phyloP scores from a whole-genome alignment of 2,113 vertebrate genomes.

The Callionymus lyra region DNA sequence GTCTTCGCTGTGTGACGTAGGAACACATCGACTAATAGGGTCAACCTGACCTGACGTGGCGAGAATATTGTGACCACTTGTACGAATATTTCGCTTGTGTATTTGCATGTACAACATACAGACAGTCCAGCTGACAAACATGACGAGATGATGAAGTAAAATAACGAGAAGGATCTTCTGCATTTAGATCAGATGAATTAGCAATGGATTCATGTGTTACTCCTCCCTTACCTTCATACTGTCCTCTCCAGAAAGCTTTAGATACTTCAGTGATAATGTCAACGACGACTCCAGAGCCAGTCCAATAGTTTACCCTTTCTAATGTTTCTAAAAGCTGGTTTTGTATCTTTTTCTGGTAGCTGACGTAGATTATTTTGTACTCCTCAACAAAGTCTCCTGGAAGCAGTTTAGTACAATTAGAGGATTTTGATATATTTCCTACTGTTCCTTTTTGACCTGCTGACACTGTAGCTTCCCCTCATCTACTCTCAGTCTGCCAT shows the following conservation, averaged over 20 bases:
- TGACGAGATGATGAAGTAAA: no score
- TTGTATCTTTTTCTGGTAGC: conserved; percentile 53
- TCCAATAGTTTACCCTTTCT: conserved; percentile 43
- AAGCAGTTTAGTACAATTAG: conserved; percentile 6
- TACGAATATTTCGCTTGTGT: no score
- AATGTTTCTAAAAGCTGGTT: conserved; percentile 53
- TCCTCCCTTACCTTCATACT: conserved; percentile 6
- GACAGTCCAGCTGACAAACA: no score
- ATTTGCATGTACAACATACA: no score
- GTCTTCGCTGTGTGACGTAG: no score
- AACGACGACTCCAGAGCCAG: conserved; percentile 14
- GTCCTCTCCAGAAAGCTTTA: neutral
- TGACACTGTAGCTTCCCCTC: conserved; percentile 4
- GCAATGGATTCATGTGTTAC: neutral
- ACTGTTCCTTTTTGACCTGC: conserved; percentile 6
- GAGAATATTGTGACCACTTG: no score
- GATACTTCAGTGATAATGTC: conserved; percentile 2
- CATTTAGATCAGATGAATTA: conserved; percentile 18
- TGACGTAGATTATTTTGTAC: conserved; percentile 41
- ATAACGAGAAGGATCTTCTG: no score
- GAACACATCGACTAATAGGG: no score
- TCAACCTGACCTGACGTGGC: no score
- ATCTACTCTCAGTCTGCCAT: no score
- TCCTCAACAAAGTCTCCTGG: conserved; percentile 30
- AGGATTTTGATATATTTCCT: conserved; percentile 44